phyloP scores from a whole-genome alignment of 2,888 invertebrate genomes.

The Busseola fusca region DNA sequence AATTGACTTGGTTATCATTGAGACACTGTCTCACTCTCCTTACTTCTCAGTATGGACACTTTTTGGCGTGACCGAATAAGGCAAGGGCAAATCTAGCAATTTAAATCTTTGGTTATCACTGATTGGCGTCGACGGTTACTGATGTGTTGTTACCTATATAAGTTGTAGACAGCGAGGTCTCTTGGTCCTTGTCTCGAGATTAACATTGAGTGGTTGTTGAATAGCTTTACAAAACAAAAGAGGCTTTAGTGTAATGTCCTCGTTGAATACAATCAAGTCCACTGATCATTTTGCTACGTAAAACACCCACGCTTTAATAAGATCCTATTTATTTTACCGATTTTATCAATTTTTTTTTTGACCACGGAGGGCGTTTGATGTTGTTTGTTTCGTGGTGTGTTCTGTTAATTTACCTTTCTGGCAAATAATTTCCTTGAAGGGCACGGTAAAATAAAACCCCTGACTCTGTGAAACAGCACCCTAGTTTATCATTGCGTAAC shows the following conservation, averaged over 20 bases:
- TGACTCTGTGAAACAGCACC: background rate
- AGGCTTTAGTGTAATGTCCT: background rate
- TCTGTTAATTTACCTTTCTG: too few relatives aligned
- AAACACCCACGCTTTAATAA: background rate
- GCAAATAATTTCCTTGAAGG: background rate
- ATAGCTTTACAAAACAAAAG: slow-evolving; percentile 8
- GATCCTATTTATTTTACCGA: background rate
- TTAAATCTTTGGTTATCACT: background rate
- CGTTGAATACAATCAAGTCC: background rate
- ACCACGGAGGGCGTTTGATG: background rate
- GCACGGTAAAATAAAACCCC: too few relatives aligned
- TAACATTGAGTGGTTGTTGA: slow-evolving; percentile 10
- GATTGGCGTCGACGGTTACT: slow-evolving; percentile 31
- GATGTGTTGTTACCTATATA: background rate
- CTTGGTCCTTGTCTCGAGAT: slow-evolving; percentile 14
- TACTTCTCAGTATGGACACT: background rate
- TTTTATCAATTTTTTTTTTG: background rate
- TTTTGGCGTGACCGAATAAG: background rate
- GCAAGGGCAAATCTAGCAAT: background rate
- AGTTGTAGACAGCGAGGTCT: slow-evolving; percentile 12
- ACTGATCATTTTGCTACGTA: background rate
- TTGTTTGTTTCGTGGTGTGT: background rate
- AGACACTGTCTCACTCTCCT: background rate
- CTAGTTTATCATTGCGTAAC: too few relatives aligned
- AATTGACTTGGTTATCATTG: background rate